Evolutionary conservation across 2,888 invertebrate species (phyloP), one percentile per base, ranked within the genome.

Genomic region (Serripes groenlandicus): DNA sequence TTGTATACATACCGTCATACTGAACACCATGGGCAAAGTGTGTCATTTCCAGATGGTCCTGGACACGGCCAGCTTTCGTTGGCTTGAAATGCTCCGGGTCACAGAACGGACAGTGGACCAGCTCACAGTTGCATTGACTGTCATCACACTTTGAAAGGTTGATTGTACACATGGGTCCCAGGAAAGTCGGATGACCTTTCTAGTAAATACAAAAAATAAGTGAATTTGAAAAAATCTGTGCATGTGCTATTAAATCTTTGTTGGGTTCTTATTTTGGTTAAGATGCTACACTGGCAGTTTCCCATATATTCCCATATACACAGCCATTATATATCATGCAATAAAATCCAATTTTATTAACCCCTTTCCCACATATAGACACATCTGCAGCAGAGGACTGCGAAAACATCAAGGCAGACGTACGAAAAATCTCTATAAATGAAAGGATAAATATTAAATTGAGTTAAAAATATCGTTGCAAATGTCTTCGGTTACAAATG

Each of bases 11-110:
- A 91, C 91, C 90, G 82, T 91, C 86, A 81, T 82, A 90, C 68
- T 91, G 90, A 18, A 91, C 90, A 62, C 89, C 90, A 84, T 91
- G 89, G 30, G 88, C 88, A 78, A 91, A 90, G 78, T 91, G 91
- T 30, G 89, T 88, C 54, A 88, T 37, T 56, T 91, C 88, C 23
- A 91, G 84, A 78, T 91, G 91, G 69, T 91, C 90, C 66, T 89
- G 83, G 15, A 90, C 89, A 9, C 88, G 81, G 15, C 89, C 83
- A 23, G 90, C 87, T 70, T 88, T 89, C n/a, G 91, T 78, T 15
- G 91, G 91, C 71, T 90, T 91, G 74, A 86, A 90, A 72, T 90
- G 90, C 32, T 76, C 64, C 9, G 75, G 77, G 60, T 90, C 90
- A 87, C 90, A 90, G 83, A 91, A 91, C 18, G 91, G 91, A 78